Base-by-base conservation (phyloP, 37 sponge, comb jelly and placozoan species). In the Mnemiopsis leidyi region DNA sequence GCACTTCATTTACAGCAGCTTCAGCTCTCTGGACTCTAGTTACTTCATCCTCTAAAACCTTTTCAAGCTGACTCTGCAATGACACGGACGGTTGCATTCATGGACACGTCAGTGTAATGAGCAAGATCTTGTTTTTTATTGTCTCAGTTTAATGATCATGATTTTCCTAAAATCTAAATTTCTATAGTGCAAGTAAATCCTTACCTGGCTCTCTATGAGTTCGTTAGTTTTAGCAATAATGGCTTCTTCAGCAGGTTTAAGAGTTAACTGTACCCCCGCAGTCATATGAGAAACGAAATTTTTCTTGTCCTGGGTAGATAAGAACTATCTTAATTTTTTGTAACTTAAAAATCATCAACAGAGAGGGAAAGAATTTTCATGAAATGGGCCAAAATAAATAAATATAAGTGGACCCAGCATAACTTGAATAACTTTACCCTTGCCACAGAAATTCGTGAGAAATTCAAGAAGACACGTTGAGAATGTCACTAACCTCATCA, bases 1-100 rank as follows among this genome's bases (percentile, higher is more conserved):
- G 37, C 3, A 82, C 38, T 23, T 82, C 82, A 7, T 13, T 35
- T 5, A 82, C 5, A 20, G 23, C 38, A 2, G 37, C 82, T 29
- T 34, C 23, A 20, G 82, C 82, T 23, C 7, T 23, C 82, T 82
- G 13, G 0, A 31, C 23, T 34, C 82, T 13, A 1, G 36, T 37
- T 34, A 7, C 37, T 18, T 31, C 82, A 5, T 23, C 35, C 9
- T 35, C 82, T 82, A 82, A 1, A 82, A 82, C 82, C 21, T 18
- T 35, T 37, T 82, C 37, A 2, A 82, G 82, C 36, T 82, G 82
- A 13, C 38, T 37, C 82, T 82, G 36, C 36, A 34, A 35, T 73
- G 38, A 35, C 1, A 82, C 37, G 32, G 38, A 18, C 30, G 9
- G 30, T 29, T 67, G 13, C 68, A 21, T 20, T 21, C 18, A 13